Conservation (phyloP, 30 jellyfish, hydroid and myxozoan genomes). For the Aurelia sp. region DNA sequence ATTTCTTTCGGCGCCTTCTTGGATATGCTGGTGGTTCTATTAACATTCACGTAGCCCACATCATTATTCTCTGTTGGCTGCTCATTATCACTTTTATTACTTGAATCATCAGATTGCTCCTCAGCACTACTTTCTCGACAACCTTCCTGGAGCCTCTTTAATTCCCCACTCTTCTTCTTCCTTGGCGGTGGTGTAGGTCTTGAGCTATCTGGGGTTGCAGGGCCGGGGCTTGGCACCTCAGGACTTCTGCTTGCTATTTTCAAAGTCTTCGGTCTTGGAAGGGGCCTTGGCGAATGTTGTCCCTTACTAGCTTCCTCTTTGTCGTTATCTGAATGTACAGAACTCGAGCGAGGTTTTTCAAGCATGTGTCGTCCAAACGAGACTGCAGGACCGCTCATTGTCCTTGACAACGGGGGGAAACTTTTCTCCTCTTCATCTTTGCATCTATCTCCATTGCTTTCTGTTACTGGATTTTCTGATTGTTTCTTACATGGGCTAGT, state of each 20-base stretch:
- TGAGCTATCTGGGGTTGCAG: not conserved
- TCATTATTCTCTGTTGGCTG: too few relatives aligned
- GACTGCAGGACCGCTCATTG: constrained; percentile 59
- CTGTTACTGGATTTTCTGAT: too few relatives aligned
- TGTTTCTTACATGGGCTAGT: too few relatives aligned
- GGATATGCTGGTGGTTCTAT: too few relatives aligned
- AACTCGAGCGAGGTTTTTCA: constrained; percentile 38
- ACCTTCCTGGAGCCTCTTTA: not conserved
- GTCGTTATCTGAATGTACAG: constrained; percentile 31
- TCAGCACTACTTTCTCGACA: too few relatives aligned
- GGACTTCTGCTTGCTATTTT: not conserved
- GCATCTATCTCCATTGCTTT: not conserved
- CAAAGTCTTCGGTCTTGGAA: constrained; percentile 42
- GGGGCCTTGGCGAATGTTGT: constrained; percentile 36
- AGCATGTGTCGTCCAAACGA: not conserved
- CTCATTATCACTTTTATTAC: too few relatives aligned
- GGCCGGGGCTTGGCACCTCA: too few relatives aligned
- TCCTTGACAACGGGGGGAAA: constrained; percentile 15
- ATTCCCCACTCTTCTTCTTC: not conserved
- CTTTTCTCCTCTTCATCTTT: not conserved
- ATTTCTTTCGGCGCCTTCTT: too few relatives aligned
- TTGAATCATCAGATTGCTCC: too few relatives aligned
- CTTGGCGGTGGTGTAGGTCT: constrained; percentile 67
- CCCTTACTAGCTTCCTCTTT: not conserved
- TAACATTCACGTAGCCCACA: too few relatives aligned